These are phyloP conservation scores for Conops quadrifasciatus DNA, from an alignment of 2,888 invertebrate species.

Conservation along the genomic window DNA sequence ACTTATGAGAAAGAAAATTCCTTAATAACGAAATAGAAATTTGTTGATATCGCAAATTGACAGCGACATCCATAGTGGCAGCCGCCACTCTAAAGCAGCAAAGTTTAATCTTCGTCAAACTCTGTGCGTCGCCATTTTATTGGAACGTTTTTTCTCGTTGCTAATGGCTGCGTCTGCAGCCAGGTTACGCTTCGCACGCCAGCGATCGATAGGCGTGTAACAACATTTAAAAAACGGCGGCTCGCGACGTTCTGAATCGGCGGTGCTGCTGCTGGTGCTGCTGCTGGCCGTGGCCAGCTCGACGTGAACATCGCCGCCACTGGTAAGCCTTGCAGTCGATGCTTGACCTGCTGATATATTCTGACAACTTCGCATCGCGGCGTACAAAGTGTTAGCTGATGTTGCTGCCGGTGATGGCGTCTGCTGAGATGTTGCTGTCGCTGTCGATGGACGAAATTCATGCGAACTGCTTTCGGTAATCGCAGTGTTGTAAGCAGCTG, in stretches of 20 bases:
- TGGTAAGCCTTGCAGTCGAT: constrained; percentile 57
- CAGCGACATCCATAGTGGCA: constrained; percentile 41
- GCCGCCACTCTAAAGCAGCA: background rate
- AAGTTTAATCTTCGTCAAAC: constrained; percentile 45
- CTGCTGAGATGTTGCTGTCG: constrained; percentile 51
- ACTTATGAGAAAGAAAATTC: background rate
- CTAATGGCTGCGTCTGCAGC: constrained; percentile 11
- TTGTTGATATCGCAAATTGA: constrained; percentile 64
- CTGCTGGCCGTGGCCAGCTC: constrained; percentile 55
- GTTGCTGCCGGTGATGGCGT: constrained; percentile 41
- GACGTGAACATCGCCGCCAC: constrained; percentile 60
- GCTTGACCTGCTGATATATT: constrained; percentile 39
- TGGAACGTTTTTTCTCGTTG: constrained; percentile 26
- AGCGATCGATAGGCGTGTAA: constrained; percentile 64
- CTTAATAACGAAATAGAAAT: constrained; percentile 38
- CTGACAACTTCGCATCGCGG: constrained; percentile 35
- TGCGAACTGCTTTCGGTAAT: constrained; percentile 63
- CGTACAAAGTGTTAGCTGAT: constrained; percentile 10
- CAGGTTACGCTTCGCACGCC: constrained; percentile 57
- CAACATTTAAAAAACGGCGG: constrained; percentile 64
- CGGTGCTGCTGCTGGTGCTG: constrained; percentile 48
- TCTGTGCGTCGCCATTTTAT: constrained; percentile 45
- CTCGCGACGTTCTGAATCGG: constrained; percentile 50
- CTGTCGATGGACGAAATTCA: constrained; percentile 62
- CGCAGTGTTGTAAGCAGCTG: constrained; percentile 63